Evolutionary conservation across 2,888 invertebrate genomes (phyloP).

Genomic region (Prenolepis imparis): DNA sequence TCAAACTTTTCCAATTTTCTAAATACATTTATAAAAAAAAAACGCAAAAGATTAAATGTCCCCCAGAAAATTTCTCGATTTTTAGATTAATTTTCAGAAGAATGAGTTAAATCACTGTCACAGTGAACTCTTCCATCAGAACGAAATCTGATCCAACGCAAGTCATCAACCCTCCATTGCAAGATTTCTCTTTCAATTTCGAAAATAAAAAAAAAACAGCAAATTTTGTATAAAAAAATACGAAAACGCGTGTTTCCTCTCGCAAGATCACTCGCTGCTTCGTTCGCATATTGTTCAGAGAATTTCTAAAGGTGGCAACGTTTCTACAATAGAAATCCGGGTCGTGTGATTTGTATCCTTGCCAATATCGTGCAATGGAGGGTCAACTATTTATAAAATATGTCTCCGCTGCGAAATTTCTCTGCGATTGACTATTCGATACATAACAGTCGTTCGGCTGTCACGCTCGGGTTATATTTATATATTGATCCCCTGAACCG

Average conservation of each 20-base stretch:
- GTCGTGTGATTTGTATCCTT: background rate
- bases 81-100: background rate
- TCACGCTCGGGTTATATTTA: slow-evolving; percentile 54
- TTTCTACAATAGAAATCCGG: background rate
- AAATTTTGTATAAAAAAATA: background rate
- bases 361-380: slow-evolving; percentile 33
- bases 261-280: background rate
- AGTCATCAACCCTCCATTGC: slow-evolving; percentile 40
- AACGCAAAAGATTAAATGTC: slow-evolving; percentile 11
- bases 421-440: slow-evolving; percentile 53
- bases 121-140: slow-evolving; percentile 22
- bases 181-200: slow-evolving; percentile 14
- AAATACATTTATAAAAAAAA: background rate
- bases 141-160: slow-evolving; percentile 21
- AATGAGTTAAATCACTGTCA: background rate
- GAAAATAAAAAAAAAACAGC: background rate
- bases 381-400: slow-evolving; percentile 53
- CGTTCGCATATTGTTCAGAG: background rate
- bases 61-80: background rate
- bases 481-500: slow-evolving; percentile 58
- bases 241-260: background rate
- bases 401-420: slow-evolving; percentile 32
- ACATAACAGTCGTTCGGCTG: slow-evolving; percentile 54
- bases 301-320: background rate
- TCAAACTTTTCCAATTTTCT: background rate